These are phyloP conservation scores for Malurus melanocephalus DNA, from an alignment of 2,113 vertebrate genomes.

Conservation along the genomic window DNA sequence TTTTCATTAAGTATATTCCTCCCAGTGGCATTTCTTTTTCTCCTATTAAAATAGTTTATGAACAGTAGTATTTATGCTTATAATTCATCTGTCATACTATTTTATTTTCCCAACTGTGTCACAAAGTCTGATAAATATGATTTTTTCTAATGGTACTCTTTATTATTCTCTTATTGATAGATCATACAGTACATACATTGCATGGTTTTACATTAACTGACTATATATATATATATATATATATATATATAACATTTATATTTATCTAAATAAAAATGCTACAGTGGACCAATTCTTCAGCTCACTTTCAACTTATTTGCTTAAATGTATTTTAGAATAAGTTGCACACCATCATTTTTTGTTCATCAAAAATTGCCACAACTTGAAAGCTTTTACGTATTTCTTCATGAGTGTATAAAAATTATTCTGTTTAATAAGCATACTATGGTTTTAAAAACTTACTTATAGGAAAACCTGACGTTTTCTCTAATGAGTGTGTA, in stretches of 20 bases:
- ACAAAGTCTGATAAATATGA: not conserved
- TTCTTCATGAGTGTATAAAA: not conserved
- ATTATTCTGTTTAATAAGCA: not conserved
- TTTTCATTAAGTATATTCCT: not conserved
- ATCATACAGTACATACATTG: not conserved
- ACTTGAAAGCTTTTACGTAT: not conserved
- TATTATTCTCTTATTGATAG: not conserved
- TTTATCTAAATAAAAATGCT: not conserved
- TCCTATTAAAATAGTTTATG: not conserved
- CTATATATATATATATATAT: too few species aligned
- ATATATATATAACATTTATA: not conserved
- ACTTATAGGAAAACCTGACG: not conserved
- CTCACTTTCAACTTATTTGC: not conserved
- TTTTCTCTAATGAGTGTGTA: not conserved
- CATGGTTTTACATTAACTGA: not conserved
- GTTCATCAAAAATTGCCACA: not conserved
- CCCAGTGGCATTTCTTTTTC: not conserved
- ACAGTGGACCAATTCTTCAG: not conserved
- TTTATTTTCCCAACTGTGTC: slow-evolving; percentile 32
- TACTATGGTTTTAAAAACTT: not conserved
- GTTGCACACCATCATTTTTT: not conserved
- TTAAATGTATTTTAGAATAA: not conserved
- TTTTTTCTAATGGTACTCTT: not conserved
- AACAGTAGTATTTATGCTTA: not conserved
- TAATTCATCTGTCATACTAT: not conserved